Evolutionary conservation across 2,888 invertebrate genomes (phyloP).

Genomic region (Octodonta nipae): DNA sequence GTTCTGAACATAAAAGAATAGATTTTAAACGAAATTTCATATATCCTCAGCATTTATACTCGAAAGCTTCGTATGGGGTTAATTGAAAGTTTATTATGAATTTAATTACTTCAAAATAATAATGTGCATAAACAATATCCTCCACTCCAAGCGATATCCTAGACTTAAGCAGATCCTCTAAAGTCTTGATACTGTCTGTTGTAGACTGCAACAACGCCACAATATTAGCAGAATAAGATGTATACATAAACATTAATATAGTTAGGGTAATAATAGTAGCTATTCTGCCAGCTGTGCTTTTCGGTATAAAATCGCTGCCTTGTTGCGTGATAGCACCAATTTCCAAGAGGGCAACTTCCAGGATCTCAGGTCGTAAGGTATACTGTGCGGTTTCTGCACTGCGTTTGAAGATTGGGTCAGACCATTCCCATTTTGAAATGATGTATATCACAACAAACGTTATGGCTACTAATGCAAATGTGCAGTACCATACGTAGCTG

Average conservation of each 20-base stretch:
- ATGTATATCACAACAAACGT: conserved; percentile 21
- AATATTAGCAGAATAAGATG: conserved; percentile 54
- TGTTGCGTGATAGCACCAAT: conserved; percentile 40
- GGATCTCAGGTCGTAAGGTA: conserved; percentile 11
- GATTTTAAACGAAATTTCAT: too few relatives aligned
- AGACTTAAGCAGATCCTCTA: conserved; percentile 42
- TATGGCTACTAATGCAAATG: conserved; percentile 36
- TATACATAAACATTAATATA: conserved; percentile 44
- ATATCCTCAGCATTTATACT: too few relatives aligned
- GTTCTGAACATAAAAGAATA: too few relatives aligned
- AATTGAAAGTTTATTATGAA: too few relatives aligned
- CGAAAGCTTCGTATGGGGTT: too few relatives aligned
- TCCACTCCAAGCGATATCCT: conserved; percentile 49
- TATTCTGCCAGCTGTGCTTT: conserved; percentile 36
- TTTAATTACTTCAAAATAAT: conserved; percentile 50
- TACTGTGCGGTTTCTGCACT: conserved; percentile 9
- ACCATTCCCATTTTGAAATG: conserved; percentile 27
- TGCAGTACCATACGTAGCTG: conserved; percentile 47
- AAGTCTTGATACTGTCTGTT: conserved; percentile 41
- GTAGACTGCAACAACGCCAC: conserved; percentile 53
- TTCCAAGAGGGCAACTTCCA: conserved; percentile 31
- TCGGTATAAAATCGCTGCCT: conserved; percentile 35
- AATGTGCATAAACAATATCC: conserved; percentile 41
- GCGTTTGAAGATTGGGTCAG: conserved; percentile 17
- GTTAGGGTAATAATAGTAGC: conserved; percentile 25